These are phyloP conservation scores for Morpho deidamia DNA, from an alignment of 2,888 invertebrate species.

Conservation along the genomic window DNA sequence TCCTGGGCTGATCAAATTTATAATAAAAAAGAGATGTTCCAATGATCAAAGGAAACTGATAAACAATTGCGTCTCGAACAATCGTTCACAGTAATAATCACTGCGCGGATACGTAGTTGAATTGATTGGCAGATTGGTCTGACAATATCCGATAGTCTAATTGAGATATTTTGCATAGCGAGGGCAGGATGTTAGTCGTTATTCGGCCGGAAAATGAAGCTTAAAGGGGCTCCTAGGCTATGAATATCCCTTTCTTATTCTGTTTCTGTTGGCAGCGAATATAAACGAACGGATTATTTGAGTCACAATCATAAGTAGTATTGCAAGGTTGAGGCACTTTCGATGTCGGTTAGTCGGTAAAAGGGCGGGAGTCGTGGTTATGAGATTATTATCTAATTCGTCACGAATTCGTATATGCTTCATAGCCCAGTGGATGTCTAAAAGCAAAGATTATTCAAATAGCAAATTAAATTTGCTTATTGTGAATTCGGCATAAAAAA, in stretches of 20 bases:
- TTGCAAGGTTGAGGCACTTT: too few relatives aligned
- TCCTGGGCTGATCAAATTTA: too few relatives aligned
- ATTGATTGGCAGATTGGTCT: slow-evolving; percentile 13
- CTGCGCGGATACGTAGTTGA: slow-evolving; percentile 4
- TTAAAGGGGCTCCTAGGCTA: slow-evolving; percentile 12
- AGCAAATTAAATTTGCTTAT: too few relatives aligned
- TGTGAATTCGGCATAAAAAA: too few relatives aligned
- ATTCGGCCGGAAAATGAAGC: slow-evolving; percentile 8
- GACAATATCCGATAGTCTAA: slow-evolving; percentile 24
- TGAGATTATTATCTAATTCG: not conserved
- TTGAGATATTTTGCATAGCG: slow-evolving; percentile 37
- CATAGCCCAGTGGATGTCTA: too few relatives aligned
- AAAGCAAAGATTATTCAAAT: too few relatives aligned
- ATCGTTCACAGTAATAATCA: not conserved
- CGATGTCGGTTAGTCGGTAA: too few relatives aligned
- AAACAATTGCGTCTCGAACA: not conserved
- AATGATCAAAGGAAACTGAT: too few relatives aligned
- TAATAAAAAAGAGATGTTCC: too few relatives aligned
- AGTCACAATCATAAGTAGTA: not conserved
- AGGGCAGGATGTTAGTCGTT: slow-evolving; percentile 29
- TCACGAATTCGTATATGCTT: not conserved
- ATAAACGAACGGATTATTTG: not conserved
- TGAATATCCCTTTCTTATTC: slow-evolving; percentile 12
- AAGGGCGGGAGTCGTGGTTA: not conserved
- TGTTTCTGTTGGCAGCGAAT: slow-evolving; percentile 4